Conservation (phyloP, 2,888 invertebrate genomes). For the Eupsilia transversa region DNA sequence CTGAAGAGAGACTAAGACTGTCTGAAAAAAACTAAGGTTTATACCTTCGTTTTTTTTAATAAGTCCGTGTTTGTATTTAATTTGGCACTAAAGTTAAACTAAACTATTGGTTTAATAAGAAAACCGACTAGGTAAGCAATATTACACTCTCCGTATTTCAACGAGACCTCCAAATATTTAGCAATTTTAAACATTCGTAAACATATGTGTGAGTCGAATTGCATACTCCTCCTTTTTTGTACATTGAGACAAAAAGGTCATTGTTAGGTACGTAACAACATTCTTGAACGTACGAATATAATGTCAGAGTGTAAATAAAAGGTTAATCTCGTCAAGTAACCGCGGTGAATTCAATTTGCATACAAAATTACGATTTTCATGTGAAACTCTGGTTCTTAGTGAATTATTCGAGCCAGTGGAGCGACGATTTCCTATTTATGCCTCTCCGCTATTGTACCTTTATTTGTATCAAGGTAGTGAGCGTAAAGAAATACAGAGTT, state of each 20-base stretch:
- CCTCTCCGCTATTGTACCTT: slow-evolving; percentile 84
- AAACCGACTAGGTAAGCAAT: slow-evolving; percentile 2
- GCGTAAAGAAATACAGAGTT: slow-evolving; percentile 82
- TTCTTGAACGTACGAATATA: slow-evolving; percentile 64
- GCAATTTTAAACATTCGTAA: slow-evolving; percentile 27
- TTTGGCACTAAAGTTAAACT: not conserved
- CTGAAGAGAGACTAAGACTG: too few species aligned
- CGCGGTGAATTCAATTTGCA: slow-evolving; percentile 85
- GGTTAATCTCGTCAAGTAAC: slow-evolving; percentile 76
- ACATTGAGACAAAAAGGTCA: slow-evolving; percentile 64
- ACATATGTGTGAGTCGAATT: slow-evolving; percentile 32
- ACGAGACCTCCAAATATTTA: slow-evolving; percentile 32
- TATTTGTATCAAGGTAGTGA: slow-evolving; percentile 86
- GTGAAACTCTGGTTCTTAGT: slow-evolving; percentile 85
- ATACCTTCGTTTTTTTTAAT: too few species aligned
- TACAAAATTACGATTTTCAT: slow-evolving; percentile 88
- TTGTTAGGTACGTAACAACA: slow-evolving; percentile 58
- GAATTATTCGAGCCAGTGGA: slow-evolving; percentile 89
- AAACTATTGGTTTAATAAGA: not conserved
- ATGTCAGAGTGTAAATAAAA: slow-evolving; percentile 73
- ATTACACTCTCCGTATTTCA: not conserved
- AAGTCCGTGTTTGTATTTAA: too few species aligned
- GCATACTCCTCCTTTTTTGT: slow-evolving; percentile 51
- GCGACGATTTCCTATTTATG: slow-evolving; percentile 88
- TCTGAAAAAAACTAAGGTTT: too few species aligned